Conservation (phyloP, 2,888 invertebrate species). For the Apotomis turbidana region DNA sequence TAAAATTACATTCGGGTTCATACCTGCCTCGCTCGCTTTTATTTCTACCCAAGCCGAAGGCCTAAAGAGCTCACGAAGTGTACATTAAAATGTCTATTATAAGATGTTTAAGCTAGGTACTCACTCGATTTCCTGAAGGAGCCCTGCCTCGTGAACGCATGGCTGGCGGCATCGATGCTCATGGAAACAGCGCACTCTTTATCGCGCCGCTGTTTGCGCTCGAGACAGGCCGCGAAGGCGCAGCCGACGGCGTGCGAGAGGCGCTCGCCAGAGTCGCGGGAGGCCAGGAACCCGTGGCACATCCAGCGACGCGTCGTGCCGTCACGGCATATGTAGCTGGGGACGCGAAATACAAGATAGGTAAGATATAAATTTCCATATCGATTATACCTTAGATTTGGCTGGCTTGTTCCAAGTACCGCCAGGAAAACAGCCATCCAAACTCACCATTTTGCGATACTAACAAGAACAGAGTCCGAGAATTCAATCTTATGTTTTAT, state of each 20-base stretch:
- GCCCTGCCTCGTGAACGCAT: constrained; percentile 96
- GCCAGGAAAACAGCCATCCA: too few species aligned
- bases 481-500: too few species aligned
- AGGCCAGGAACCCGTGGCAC: constrained; percentile 99
- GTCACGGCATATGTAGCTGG: constrained; percentile 98
- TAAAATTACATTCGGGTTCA: too few species aligned
- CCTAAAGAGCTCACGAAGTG: too few species aligned
- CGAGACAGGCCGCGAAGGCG: constrained; percentile 99
- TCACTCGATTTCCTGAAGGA: constrained; percentile 91
- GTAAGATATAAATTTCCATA: too few species aligned
- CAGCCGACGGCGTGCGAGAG: constrained; percentile 99
- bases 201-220: constrained; percentile 98
- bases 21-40: too few species aligned
- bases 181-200: constrained; percentile 97
- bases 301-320: constrained; percentile 99
- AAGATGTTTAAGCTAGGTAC: constrained; percentile 27
- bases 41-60: too few species aligned
- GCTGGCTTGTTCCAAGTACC: too few species aligned
- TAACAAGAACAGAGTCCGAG: too few species aligned
- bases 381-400: too few species aligned
- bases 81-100: too few species aligned
- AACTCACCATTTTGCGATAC: too few species aligned
- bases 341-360: background rate
- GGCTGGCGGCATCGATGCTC: constrained; percentile 95
- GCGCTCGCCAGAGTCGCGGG: constrained; percentile 98